Evolutionary conservation across 2,797 vertebrate species (phyloP).

Genomic region (Gila robusta): DNA sequence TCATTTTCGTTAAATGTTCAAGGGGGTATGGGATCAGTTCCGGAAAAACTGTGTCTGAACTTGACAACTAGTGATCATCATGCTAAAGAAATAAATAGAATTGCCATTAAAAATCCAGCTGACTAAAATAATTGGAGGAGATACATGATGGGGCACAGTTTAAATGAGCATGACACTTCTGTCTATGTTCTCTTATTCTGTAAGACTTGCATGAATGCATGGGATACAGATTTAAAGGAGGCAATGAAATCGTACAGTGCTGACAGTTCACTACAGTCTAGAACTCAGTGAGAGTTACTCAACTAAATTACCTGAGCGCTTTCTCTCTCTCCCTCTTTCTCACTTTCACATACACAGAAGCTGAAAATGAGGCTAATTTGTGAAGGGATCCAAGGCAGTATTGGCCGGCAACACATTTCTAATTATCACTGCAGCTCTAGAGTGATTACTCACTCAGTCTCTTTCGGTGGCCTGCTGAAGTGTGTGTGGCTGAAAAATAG

Average conservation of each 20-base stretch:
- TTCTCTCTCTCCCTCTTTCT: constrained; percentile 54
- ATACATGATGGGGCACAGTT: background rate
- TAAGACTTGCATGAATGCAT: constrained; percentile 65
- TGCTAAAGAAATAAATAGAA: background rate
- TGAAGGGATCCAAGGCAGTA: constrained; percentile 72
- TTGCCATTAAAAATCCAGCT: background rate
- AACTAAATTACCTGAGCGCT: constrained; percentile 74
- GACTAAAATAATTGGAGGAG: background rate
- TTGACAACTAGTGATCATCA: background rate
- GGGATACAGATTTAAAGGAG: constrained; percentile 66
- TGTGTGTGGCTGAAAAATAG: constrained; percentile 82
- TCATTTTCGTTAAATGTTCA: background rate
- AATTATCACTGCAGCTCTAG: constrained; percentile 70
- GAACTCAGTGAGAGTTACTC: constrained; percentile 72
- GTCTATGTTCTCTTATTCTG: background rate
- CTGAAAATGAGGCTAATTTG: constrained; percentile 76
- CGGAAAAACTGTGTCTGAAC: background rate
- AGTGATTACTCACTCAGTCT: constrained; percentile 59
- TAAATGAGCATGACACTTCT: background rate
- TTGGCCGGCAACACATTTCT: constrained; percentile 78
- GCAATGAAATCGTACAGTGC: constrained; percentile 66
- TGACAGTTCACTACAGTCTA: constrained; percentile 31
- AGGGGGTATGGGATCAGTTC: background rate
- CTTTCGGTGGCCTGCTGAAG: constrained; percentile 43
- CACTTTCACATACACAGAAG: constrained; percentile 62